Base-by-base conservation (phyloP, 2,113 vertebrate genomes). In the Megalops atlanticus region DNA sequence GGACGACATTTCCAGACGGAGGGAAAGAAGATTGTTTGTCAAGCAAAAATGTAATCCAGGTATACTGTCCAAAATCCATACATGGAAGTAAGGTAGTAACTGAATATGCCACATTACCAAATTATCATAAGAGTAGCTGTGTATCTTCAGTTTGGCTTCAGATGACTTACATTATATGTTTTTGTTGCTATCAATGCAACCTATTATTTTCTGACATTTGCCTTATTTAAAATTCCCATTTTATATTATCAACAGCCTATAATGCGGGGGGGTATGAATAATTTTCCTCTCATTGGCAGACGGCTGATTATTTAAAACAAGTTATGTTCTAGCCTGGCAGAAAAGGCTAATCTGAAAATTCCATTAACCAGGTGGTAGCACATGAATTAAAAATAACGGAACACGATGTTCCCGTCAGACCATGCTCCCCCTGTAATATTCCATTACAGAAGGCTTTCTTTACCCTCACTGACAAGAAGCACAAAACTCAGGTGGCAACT, bases 321-420 rank as follows among this genome's bases (percentile, higher is more conserved):
- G 89, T 83, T 86, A 88, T 89, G 90, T 91, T 92, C 89, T 77
- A 84, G 85, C 85, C 88, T 89, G 82, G 89, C 86, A 85, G 88
- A 92, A 83, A 89, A 88, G 89, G 90, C 89, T 92, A 94, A 97
- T 97, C 95, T 92, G 95, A 95, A 97, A 97, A 96, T 92, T 92
- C 94, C 96, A 97, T 98, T 98, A 97, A 95, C 92, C 95, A 96
- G 95, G 96, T 96, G 96, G 94, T 93, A 93, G 92, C 88, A 88
- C 91, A 95, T 92, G 94, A 97, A 98, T 98, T 96, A 98, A 98
- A 98, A 97, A 96, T 98, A 97, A 96, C 94, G 89, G 92, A 96
- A 97, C 96, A 96, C 90, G 95, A 92, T 93, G 96, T 96, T 95
- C 90, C 94, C 96, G 96, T 95, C 96, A 96, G 94, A 93, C 95